Conservation (phyloP, 1,140 invertebrate species). For the Cotesia vestalis region DNA sequence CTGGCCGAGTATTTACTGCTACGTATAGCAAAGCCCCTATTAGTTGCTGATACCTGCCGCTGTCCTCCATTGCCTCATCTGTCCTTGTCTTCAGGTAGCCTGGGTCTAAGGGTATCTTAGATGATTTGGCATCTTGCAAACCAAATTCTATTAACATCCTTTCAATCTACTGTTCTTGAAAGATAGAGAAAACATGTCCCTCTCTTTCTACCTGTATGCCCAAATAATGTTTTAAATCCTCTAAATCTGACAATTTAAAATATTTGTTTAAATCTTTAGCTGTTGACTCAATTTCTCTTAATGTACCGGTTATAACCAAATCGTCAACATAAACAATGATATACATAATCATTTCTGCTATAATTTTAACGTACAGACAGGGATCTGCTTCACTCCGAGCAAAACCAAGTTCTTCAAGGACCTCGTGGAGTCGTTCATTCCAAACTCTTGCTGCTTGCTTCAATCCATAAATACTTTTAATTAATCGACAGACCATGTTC, state of each 20-base stretch:
- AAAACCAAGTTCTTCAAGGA: slow-evolving; percentile 20
- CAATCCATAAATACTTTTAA: slow-evolving; percentile 38
- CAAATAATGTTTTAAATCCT: slow-evolving; percentile 3
- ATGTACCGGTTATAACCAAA: slow-evolving; percentile 4
- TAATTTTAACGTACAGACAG: slow-evolving; percentile 25
- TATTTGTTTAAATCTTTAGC: background rate
- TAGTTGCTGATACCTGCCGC: slow-evolving; percentile 36
- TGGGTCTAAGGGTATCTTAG: slow-evolving; percentile 37
- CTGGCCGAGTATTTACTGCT: slow-evolving; percentile 46
- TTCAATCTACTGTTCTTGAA: slow-evolving; percentile 40
- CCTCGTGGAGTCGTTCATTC: slow-evolving; percentile 28
- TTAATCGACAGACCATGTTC: slow-evolving; percentile 26
- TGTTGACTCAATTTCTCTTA: background rate
- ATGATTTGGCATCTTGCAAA: slow-evolving; percentile 34
- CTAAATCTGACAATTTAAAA: slow-evolving; percentile 29
- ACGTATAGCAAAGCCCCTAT: slow-evolving; percentile 53
- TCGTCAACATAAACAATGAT: slow-evolving; percentile 37
- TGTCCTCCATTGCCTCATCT: background rate
- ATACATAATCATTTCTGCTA: slow-evolving; percentile 2
- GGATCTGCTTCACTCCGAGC: background rate
- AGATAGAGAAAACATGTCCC: slow-evolving; percentile 24
- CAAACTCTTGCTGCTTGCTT: slow-evolving; percentile 33
- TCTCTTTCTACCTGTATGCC: slow-evolving; percentile 22
- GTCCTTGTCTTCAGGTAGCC: too few relatives aligned
- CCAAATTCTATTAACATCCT: slow-evolving; percentile 30